Base-by-base conservation (phyloP, 2,113 vertebrate species). In the Burhinus bistriatus region DNA sequence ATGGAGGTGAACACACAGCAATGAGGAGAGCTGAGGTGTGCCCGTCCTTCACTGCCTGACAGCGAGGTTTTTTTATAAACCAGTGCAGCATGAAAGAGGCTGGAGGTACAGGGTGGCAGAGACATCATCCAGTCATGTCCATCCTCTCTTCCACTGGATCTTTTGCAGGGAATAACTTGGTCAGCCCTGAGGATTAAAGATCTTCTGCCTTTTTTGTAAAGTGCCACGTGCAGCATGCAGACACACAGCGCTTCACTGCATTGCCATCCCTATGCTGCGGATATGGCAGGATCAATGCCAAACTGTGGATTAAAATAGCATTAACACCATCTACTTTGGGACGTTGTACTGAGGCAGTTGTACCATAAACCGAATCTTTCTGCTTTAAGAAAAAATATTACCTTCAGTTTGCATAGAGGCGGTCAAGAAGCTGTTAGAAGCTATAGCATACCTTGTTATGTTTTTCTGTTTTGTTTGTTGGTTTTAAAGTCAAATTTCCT, bases 221-320 rank as follows among this genome's bases (percentile, higher is more conserved):
- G 51, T 18, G 42, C 47, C 69, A 36, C 0, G 0, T 30, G 54
- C 57, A 70, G 72, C 6, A 2, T 0, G 1, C 25, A 72, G 22
- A 8, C 26, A 13, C 27, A 6, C 23, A 19, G 29, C 58, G 18
- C 27, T 19, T 51, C 45, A 14, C 9, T 52, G 22, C 32, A 3
- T 2, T 52, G 51, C 44, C 8, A 23, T 13, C 25, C 2, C 0
- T 11, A 6, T 13, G 78, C 40, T 66, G 52, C 0, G 2, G 52
- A 7, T 5, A 26, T 0, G 7, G 49, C 79, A 79, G 16, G n/a
- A 34, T 32, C 19, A 23, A 5, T 7, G 64, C 64, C 68, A 65
- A 57, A 5, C 15, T 42, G 38, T 4, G 38, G 26, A 27, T 32
- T 89, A 27, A 73, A 93, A 72, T 6, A 91, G 40, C 54, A 16